Evolutionary conservation across 2,888 invertebrate genomes (phyloP).

Genomic region (Meandrusa payeni): DNA sequence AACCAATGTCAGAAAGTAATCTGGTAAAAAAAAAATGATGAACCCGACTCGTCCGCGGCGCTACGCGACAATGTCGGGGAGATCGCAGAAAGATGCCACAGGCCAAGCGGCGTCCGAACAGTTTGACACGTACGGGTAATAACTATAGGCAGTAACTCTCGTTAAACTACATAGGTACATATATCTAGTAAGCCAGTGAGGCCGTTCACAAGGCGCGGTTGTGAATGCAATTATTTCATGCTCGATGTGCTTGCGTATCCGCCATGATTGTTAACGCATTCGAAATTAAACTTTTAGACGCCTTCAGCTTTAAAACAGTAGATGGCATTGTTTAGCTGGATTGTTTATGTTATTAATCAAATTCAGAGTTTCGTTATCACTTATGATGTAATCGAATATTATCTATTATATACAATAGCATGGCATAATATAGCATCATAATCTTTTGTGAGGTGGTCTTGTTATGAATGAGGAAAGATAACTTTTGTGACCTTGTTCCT

Average conservation of each 20-base stretch:
- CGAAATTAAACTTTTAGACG: conserved; percentile 18
- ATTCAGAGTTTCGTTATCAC: conserved; percentile 29
- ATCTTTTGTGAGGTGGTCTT: conserved; percentile 33
- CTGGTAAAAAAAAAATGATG: conserved; percentile 49
- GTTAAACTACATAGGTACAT: conserved; percentile 46
- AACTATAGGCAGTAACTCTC: conserved; percentile 52
- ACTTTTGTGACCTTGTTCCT: conserved; percentile 40
- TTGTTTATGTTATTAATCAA: conserved; percentile 18
- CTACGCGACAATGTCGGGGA: conserved; percentile 65
- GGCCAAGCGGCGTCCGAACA: conserved; percentile 40
- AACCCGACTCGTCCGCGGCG: conserved; percentile 58
- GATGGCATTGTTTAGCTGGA: conserved; percentile 1
- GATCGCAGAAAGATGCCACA: conserved; percentile 43
- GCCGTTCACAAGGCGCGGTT: conserved; percentile 67
- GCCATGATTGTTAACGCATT: conserved; percentile 53
- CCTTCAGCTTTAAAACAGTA: neutral
- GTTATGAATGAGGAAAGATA: conserved; percentile 53
- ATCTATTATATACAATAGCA: conserved; percentile 27
- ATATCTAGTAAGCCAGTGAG: conserved; percentile 47
- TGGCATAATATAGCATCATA: conserved; percentile 32
- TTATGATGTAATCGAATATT: conserved; percentile 35
- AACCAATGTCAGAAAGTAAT: conserved; percentile 46
- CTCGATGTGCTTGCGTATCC: conserved; percentile 59
- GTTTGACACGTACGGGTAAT: conserved; percentile 57
- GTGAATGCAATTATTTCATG: conserved; percentile 71